Conservation (phyloP, 2,113 vertebrate genomes). For the Rhinoptilus africanus region DNA sequence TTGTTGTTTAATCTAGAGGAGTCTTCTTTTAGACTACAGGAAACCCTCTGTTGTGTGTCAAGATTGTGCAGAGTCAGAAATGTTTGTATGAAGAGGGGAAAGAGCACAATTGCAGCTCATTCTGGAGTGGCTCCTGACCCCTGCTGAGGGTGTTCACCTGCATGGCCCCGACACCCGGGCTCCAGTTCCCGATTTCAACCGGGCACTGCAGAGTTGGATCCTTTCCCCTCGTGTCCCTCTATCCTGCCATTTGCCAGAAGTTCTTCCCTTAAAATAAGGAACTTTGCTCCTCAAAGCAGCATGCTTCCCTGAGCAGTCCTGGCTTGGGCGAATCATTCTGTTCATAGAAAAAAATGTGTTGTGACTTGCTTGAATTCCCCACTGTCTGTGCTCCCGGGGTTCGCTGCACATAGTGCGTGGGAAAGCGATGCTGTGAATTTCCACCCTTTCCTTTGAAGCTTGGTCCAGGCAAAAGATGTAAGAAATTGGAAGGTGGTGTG, state of each 20-base stretch:
- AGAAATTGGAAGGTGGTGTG: background rate
- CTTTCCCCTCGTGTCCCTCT: background rate
- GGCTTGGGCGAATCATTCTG: background rate
- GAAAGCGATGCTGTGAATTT: background rate
- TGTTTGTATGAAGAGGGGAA: background rate
- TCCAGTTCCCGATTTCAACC: accelerated
- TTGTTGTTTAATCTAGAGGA: background rate
- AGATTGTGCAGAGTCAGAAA: background rate
- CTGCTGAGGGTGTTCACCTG: background rate
- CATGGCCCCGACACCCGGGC: accelerated
- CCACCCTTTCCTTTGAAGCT: background rate
- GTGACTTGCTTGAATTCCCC: background rate
- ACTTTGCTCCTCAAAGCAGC: background rate
- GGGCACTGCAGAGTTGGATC: background rate
- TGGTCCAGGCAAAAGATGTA: background rate
- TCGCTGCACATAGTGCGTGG: accelerated
- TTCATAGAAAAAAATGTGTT: background rate
- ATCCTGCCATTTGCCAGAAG: background rate
- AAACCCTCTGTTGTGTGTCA: background rate
- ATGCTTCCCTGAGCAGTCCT: background rate
- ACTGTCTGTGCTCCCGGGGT: background rate
- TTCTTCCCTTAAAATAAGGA: background rate
- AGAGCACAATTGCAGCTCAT: background rate
- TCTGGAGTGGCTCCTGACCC: background rate
- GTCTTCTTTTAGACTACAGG: background rate